Base-by-base conservation (phyloP, 1,140 invertebrate genomes). In the Megalopta genalis region DNA sequence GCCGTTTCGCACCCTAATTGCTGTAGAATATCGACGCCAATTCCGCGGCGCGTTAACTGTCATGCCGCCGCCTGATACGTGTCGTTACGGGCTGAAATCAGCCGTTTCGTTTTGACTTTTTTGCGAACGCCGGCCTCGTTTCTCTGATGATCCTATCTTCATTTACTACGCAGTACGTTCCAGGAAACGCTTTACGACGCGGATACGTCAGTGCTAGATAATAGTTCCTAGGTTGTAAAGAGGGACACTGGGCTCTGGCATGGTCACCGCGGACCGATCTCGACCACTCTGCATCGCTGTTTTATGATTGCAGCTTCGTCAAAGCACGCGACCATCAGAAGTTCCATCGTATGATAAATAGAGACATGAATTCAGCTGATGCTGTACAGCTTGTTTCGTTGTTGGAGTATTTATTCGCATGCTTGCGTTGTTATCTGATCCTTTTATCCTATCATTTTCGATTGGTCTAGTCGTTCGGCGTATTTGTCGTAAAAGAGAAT, bases 121-220 rank as follows among this genome's bases (percentile, higher is more conserved):
- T 74, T 73, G 52, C 49, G 59, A 63, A 27, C 63, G 60, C 49
- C 62, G 71, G 74, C 77, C 77, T 79, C 77, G 71, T 79, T 79
- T 74, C 77, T 67, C 52, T 49, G 62, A 67, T 62, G 77, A 79
- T 74, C 63, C 70, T 73, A 79, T 79, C 77, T 67, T 79, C 63
- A 37, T 79, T 74, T 79, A 66, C 71, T 67, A 79, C 77, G 77
- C 77, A 66, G 69, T 69, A 65, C 60, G 74, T 85, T 84, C 83
- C 62, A 60, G 75, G 71, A 84, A 84, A 59, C 79, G 21, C 57
- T 85, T 85, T 85, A 84, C 79, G 77, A 73, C 77, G 67, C 57
- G 39, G 21, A 39, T 49, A 42, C 60, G 60, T 63, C 46, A 18
- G 42, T 2, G 64, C 37, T 64, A 77, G 57, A 69, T 82, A 65